Percentiles rank a stretch among this genome's conserved stretches.
Conservation (phyloP, 2,113 vertebrate genomes). For the Dendrocopos noguchii region DNA sequence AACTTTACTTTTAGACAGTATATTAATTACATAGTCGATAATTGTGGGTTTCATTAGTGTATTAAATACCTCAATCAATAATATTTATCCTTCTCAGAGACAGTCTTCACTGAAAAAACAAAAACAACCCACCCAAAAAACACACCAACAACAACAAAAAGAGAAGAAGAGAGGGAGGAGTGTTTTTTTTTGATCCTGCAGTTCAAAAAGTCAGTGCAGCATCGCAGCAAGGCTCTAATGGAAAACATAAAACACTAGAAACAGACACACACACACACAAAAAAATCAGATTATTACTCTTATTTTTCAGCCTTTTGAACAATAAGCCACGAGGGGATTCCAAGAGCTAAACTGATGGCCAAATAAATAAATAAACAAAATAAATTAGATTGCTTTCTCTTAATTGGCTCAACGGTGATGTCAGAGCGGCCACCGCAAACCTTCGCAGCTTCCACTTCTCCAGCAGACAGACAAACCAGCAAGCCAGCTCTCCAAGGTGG, state of each 20-base stretch:
- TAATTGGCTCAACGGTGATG: slow-evolving; percentile 70
- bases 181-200: slow-evolving; percentile 69
- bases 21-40: slow-evolving; percentile 85
- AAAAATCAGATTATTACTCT: slow-evolving; percentile 75
- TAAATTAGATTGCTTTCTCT: slow-evolving; percentile 73
- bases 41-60: slow-evolving; percentile 82
- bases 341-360: slow-evolving; percentile 71
- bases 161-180: neutral
- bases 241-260: slow-evolving; percentile 77
- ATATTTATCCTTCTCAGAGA: slow-evolving; percentile 79
- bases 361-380: slow-evolving; percentile 63
- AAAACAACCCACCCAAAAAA: neutral
- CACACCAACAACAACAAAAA: neutral
- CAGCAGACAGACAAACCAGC: slow-evolving; percentile 50
- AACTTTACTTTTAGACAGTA: slow-evolving; percentile 81
- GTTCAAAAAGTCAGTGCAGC: slow-evolving; percentile 70
- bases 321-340: slow-evolving; percentile 75
- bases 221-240: slow-evolving; percentile 64
- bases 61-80: slow-evolving; percentile 82
- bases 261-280: slow-evolving; percentile 11
- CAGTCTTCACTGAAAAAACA: slow-evolving; percentile 38
- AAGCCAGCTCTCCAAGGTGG: slow-evolving; percentile 23
- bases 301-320: slow-evolving; percentile 69
- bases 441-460: slow-evolving; percentile 28
- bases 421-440: slow-evolving; percentile 56